A percentile compares a stretch with the other conserved stretches of the same genome.
Conservation (phyloP, 2,797 vertebrate species). For the Oceanodroma leucorhoa region DNA sequence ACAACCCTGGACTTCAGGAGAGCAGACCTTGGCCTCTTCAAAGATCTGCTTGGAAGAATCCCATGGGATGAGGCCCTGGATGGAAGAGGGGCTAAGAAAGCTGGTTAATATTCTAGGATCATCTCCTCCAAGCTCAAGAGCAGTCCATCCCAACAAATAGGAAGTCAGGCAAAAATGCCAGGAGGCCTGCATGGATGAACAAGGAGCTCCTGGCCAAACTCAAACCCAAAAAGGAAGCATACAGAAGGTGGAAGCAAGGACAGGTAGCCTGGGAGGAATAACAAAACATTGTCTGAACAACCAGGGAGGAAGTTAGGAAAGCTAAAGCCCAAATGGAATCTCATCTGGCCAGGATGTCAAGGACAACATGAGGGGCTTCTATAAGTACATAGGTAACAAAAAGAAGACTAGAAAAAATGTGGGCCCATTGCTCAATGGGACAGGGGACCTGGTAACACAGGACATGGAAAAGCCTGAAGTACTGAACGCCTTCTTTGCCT, state of each 20-base stretch:
- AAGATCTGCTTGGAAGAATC: background rate
- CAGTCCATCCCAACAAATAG: background rate
- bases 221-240: background rate
- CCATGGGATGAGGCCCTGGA: background rate
- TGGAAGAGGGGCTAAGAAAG: background rate
- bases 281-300: background rate
- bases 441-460: background rate
- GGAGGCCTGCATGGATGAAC: background rate
- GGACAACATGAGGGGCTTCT: background rate
- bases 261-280: background rate
- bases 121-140: background rate
- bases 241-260: background rate
- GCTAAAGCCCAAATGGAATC: background rate
- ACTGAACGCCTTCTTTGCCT: background rate
- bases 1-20: background rate
- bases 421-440: rapidly evolving
- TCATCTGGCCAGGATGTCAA: background rate
- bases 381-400: background rate
- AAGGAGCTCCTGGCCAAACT: background rate
- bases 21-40: background rate
- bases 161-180: background rate
- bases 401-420: background rate
- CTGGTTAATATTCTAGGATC: background rate
- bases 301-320: background rate
- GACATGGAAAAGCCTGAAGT: background rate